Conservation (phyloP, 2,113 vertebrate species). For the Bubo scandiacus region DNA sequence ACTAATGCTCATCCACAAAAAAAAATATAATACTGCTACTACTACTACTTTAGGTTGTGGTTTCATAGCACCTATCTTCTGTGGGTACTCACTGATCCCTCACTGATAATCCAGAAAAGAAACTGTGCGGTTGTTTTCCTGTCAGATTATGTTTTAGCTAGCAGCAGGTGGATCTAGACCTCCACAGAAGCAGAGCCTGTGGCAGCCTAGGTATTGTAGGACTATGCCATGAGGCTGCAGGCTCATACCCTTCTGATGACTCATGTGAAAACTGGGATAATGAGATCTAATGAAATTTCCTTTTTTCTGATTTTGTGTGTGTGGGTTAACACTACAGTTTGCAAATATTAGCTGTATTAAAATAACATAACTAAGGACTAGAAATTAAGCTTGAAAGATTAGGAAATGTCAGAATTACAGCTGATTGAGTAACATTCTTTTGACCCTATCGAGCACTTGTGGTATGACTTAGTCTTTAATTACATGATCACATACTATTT, state of each 20-base stretch:
- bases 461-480: conserved; percentile 24
- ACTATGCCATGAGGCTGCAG: neutral
- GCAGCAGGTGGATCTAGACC: neutral
- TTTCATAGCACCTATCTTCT: neutral
- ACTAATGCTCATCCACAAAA: neutral
- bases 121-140: neutral
- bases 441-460: neutral
- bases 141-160: neutral
- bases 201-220: neutral
- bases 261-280: neutral
- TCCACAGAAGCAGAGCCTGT: neutral
- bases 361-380: neutral
- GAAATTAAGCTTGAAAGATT: conserved; percentile 8
- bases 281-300: neutral
- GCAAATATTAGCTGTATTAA: neutral
- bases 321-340: neutral
- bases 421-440: neutral
- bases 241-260: neutral
- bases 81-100: neutral
- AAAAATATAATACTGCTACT: neutral
- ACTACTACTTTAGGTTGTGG: neutral
- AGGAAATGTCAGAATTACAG: neutral
- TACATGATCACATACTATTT: neutral
- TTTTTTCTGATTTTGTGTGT: neutral
- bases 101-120: neutral